A percentile compares a stretch with the other conserved stretches of the same genome.
These are phyloP conservation scores for Cheilosia vernalis DNA, from an alignment of 2,888 invertebrate species.

Conservation along the genomic window DNA sequence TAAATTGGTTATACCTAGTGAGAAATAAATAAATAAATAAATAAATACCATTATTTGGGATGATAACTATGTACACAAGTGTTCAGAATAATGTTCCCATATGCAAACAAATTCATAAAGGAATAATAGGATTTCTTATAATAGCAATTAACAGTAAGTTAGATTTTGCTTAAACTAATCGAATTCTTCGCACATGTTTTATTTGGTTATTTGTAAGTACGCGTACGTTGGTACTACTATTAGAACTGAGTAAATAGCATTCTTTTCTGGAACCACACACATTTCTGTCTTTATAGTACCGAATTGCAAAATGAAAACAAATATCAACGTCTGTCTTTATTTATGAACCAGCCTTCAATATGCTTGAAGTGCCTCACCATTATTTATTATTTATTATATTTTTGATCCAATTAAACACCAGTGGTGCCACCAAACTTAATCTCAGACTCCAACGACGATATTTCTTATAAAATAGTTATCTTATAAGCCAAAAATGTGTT, in stretches of 20 bases:
- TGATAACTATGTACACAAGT: too few species aligned
- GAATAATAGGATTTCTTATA: constrained; percentile 39
- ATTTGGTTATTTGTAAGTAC: background rate
- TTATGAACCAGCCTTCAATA: constrained; percentile 13
- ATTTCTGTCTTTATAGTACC: background rate
- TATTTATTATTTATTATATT: constrained; percentile 17
- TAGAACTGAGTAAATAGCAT: background rate
- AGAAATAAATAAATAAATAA: background rate
- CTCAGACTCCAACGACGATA: constrained; percentile 31
- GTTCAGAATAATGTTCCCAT: background rate
- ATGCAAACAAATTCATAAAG: constrained; percentile 21
- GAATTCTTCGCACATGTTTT: too few species aligned
- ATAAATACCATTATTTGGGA: background rate
- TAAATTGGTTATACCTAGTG: too few species aligned
- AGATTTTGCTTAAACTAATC: too few species aligned
- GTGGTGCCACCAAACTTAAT: constrained; percentile 51
- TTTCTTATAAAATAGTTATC: constrained; percentile 17
- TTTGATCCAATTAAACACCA: constrained; percentile 53
- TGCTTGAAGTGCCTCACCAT: constrained; percentile 17
- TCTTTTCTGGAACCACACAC: background rate
- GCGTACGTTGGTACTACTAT: constrained; percentile 1
- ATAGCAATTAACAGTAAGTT: constrained; percentile 19
- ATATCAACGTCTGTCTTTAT: constrained; percentile 21
- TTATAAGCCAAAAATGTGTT: constrained; percentile 14
- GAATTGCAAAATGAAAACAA: constrained; percentile 14